A percentile compares a stretch with the other conserved stretches of the same genome.
These are phyloP conservation scores for Drosophila baimaii DNA, from an alignment of 1,140 invertebrate genomes.

Conservation along the genomic window DNA sequence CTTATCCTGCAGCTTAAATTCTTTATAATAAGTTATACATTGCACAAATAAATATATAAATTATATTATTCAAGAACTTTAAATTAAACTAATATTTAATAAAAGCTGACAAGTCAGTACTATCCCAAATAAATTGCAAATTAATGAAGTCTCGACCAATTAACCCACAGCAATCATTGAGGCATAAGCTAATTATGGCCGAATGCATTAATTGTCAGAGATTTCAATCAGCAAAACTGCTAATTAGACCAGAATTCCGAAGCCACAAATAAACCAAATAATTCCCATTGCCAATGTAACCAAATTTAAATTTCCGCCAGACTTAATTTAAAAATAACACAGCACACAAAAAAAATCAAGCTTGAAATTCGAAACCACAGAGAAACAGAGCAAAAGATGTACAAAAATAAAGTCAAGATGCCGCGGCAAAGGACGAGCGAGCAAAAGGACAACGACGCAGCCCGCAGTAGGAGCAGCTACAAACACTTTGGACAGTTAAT, in stretches of 20 bases:
- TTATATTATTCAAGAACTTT: no score
- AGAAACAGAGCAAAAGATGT: slow-evolving; percentile 2
- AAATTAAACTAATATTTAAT: no score
- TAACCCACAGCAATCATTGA: slow-evolving; percentile 1
- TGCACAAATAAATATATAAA: no score
- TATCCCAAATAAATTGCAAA: background rate
- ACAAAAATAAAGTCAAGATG: slow-evolving; percentile 40
- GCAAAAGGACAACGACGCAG: background rate
- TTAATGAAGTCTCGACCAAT: background rate
- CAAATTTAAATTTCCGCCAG: slow-evolving; percentile 10
- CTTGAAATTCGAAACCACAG: slow-evolving; percentile 50
- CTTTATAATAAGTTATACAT: no score
- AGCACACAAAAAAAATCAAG: slow-evolving; percentile 23
- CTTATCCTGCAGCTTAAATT: no score
- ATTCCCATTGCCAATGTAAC: background rate
- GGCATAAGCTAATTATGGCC: slow-evolving; percentile 7
- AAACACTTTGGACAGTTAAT: slow-evolving; percentile 68
- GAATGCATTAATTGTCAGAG: slow-evolving; percentile 1
- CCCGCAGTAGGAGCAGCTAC: slow-evolving; percentile 11
- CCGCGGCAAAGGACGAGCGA: no score
- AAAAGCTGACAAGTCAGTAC: background rate
- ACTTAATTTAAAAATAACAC: slow-evolving; percentile 27
- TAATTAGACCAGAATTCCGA: slow-evolving; percentile 27
- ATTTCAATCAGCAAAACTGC: background rate
- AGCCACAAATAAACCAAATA: slow-evolving; percentile 3